Evolutionary conservation across 2,113 vertebrate genomes (phyloP).

Genomic region (Indicator maculatus): DNA sequence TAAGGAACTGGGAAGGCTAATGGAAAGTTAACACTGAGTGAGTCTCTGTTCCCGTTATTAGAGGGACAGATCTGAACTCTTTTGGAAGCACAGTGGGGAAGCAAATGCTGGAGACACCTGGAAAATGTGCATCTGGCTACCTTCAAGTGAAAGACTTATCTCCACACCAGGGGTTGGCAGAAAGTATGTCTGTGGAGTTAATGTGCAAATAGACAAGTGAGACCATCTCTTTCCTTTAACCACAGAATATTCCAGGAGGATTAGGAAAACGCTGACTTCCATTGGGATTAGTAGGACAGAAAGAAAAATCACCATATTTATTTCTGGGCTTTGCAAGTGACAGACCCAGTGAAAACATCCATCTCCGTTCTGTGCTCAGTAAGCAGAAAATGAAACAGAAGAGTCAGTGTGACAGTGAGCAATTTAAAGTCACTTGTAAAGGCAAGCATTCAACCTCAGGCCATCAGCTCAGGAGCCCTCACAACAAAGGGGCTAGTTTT

Average conservation of each 20-base stretch:
- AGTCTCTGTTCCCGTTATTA: neutral
- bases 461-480: conserved; percentile 28
- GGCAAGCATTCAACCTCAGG: conserved; percentile 37
- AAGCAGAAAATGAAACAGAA: conserved; percentile 75
- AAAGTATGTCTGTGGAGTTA: neutral
- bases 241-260: neutral
- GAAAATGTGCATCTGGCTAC: neutral
- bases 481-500: conserved; percentile 36
- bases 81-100: neutral
- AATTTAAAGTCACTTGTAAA: conserved; percentile 58
- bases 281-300: neutral
- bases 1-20: neutral
- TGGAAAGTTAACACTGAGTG: neutral
- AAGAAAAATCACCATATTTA: conserved; percentile 49
- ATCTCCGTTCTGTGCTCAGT: conserved; percentile 64
- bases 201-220: neutral
- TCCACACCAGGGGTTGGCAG: neutral
- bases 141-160: neutral
- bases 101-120: neutral
- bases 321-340: conserved; percentile 51
- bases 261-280: neutral
- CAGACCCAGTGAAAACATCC: conserved; percentile 59
- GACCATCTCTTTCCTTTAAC: neutral
- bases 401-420: conserved; percentile 60
- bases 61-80: neutral